phyloP scores from a whole-genome alignment of 2,888 invertebrate species.

The Meloe dianella region DNA sequence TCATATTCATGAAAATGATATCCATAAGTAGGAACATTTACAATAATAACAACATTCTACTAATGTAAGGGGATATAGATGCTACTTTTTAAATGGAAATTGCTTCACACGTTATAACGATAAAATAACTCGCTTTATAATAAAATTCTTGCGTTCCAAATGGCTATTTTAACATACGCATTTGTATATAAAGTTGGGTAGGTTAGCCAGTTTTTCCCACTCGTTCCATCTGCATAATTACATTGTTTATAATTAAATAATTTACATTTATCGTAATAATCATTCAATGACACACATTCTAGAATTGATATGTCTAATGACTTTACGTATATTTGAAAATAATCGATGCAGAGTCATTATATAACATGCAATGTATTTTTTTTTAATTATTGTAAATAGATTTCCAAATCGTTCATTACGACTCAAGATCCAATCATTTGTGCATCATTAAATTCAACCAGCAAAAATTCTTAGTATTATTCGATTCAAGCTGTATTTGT shows the following conservation, averaged over 20 bases:
- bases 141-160: conserved; percentile 32
- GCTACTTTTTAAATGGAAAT: conserved; percentile 35
- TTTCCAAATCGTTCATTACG: not conserved
- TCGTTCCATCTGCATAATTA: conserved; percentile 10
- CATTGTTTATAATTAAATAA: conserved; percentile 23
- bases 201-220: not conserved
- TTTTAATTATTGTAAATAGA: conserved; percentile 23
- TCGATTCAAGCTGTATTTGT: not conserved
- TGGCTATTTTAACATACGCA: conserved; percentile 26
- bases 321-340: too few relatives aligned
- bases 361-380: too few relatives aligned
- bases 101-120: conserved; percentile 34
- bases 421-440: too few relatives aligned
- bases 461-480: not conserved
- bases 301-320: too few relatives aligned
- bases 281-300: too few relatives aligned
- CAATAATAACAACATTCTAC: conserved; percentile 27
- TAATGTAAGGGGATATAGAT: conserved; percentile 14
- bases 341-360: too few relatives aligned
- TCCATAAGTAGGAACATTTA: conserved; percentile 23
- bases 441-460: not conserved
- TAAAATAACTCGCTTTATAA: conserved; percentile 34
- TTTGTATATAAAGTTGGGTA: not conserved
- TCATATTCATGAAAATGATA: conserved; percentile 33
- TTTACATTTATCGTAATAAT: conserved; percentile 13